Percentiles rank a stretch among this genome's conserved stretches.
Evolutionary conservation across 2,797 vertebrate genomes (phyloP).

Genomic region (Limosa lapponica): DNA sequence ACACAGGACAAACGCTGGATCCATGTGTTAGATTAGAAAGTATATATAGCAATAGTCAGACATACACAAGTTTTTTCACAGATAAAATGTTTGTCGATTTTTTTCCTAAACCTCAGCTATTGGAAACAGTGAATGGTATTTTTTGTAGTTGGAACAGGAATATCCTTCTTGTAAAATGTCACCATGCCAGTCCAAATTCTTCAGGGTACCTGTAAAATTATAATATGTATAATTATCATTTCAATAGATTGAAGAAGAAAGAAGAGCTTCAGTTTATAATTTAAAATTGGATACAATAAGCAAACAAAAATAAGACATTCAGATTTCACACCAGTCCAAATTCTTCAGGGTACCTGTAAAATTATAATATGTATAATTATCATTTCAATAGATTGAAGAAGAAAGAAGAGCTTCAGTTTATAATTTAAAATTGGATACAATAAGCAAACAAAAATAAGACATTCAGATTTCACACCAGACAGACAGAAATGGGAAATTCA

Average conservation of each 20-base stretch:
- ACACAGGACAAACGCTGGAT: neutral
- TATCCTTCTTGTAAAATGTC: neutral
- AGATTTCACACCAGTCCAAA: neutral
- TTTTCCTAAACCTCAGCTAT: neutral
- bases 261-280: neutral
- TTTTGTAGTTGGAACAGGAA: neutral
- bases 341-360: neutral
- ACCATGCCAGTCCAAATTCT: neutral
- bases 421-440: neutral
- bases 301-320: neutral
- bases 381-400: neutral
- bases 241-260: neutral
- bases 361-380: neutral
- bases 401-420: neutral
- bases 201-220: neutral
- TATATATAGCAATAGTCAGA: neutral
- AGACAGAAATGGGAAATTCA: neutral
- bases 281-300: neutral
- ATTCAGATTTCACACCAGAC: neutral
- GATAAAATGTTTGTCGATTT: neutral
- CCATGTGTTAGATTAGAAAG: neutral
- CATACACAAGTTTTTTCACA: neutral
- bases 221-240: neutral
- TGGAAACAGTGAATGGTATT: neutral
- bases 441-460: neutral